phyloP scores from a whole-genome alignment of 2,888 invertebrate genomes.

The Holacanthella duospinosa region DNA sequence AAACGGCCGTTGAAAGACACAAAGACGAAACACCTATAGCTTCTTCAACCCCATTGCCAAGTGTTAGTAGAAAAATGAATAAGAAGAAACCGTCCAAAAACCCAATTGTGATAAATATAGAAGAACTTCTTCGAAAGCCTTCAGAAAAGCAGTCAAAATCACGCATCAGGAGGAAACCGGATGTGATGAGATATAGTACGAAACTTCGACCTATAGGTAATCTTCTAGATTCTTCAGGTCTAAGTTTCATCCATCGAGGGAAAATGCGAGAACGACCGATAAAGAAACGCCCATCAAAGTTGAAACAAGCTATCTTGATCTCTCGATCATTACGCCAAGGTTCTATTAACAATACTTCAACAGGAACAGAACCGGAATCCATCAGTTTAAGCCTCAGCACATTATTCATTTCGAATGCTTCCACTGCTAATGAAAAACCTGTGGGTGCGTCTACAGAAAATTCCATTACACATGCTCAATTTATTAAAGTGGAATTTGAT shows the following conservation, averaged over 20 bases:
- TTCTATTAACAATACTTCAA: background rate
- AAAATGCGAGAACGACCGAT: slow-evolving; percentile 43
- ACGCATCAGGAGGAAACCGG: background rate
- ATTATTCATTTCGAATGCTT: too few relatives aligned
- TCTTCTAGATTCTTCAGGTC: slow-evolving; percentile 31
- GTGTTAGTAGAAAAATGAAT: too few relatives aligned
- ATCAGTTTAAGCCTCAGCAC: too few relatives aligned
- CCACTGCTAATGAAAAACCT: too few relatives aligned
- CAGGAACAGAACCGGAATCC: too few relatives aligned
- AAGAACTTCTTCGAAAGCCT: slow-evolving; percentile 9
- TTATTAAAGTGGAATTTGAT: background rate
- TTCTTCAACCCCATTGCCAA: too few relatives aligned
- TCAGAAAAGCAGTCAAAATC: background rate
- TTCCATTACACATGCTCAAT: too few relatives aligned
- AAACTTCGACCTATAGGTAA: slow-evolving; percentile 28
- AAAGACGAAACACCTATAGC: too few relatives aligned
- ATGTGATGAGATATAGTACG: background rate
- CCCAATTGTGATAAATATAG: slow-evolving; percentile 25
- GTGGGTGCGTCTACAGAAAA: too few relatives aligned
- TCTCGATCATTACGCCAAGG: slow-evolving; percentile 23
- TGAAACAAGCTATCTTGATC: slow-evolving; percentile 43
- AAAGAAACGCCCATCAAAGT: slow-evolving; percentile 43
- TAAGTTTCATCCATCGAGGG: slow-evolving; percentile 40
- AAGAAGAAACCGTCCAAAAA: slow-evolving; percentile 13
- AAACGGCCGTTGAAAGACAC: too few relatives aligned